Evolutionary conservation across 1,140 invertebrate species (phyloP).

Genomic region (Spodoptera frugiperda): DNA sequence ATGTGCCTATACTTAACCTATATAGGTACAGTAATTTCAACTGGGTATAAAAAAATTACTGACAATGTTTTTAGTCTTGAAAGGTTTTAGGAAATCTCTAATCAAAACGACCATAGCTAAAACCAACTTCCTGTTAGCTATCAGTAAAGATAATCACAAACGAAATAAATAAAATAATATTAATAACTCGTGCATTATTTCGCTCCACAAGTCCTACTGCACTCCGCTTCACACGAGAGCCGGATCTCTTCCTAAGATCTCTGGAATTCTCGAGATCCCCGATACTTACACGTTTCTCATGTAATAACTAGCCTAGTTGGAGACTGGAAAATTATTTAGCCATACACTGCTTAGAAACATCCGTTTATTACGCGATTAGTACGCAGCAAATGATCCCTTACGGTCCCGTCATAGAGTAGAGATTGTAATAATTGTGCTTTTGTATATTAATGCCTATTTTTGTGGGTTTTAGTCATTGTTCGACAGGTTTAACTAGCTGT

Average conservation of each 20-base stretch:
- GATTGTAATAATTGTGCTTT: neutral
- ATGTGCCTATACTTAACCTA: too few relatives aligned
- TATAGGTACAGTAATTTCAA: too few relatives aligned
- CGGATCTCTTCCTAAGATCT: conserved; percentile 27
- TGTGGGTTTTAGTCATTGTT: too few relatives aligned
- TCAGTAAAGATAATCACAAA: too few relatives aligned
- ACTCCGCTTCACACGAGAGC: conserved; percentile 16
- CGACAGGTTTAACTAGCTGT: too few relatives aligned
- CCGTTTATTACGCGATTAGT: conserved; percentile 28
- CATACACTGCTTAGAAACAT: conserved; percentile 27
- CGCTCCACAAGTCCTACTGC: neutral
- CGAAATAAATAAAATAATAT: too few relatives aligned
- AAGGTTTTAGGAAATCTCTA: too few relatives aligned
- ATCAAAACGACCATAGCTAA: too few relatives aligned
- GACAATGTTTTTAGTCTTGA: too few relatives aligned
- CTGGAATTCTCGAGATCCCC: conserved; percentile 22
- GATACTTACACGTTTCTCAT: conserved; percentile 10
- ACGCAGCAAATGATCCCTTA: conserved; percentile 24
- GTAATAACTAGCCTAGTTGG: conserved; percentile 14
- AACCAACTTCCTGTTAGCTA: too few relatives aligned
- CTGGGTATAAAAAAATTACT: too few relatives aligned
- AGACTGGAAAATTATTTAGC: conserved; percentile 25
- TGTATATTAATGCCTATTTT: conserved; percentile 1
- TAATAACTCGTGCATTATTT: neutral
- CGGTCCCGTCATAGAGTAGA: neutral